Evolutionary conservation across 1,140 invertebrate species (phyloP).

Genomic region (Drosophila murphyi): DNA sequence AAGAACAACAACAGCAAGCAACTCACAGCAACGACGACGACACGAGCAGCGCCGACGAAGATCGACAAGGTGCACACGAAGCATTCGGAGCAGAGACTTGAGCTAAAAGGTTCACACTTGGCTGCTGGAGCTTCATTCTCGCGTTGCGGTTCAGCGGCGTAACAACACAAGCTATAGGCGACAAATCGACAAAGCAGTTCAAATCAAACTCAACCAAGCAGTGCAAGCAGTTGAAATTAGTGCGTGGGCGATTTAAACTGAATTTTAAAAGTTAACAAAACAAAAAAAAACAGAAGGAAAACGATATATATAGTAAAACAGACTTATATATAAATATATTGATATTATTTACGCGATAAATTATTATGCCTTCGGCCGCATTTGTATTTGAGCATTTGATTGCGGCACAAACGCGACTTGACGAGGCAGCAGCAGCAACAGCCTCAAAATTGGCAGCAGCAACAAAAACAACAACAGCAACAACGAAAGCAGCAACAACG

Average conservation of each 20-base stretch:
- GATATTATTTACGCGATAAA: slow-evolving; percentile 19
- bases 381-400: slow-evolving; percentile 81
- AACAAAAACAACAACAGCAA: slow-evolving; percentile 16
- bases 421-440: slow-evolving; percentile 50
- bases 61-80: slow-evolving; percentile 17
- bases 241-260: slow-evolving; percentile 37
- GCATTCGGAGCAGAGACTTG: slow-evolving; percentile 27
- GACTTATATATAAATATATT: not conserved
- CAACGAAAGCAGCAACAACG: slow-evolving; percentile 15
- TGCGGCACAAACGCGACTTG: slow-evolving; percentile 73
- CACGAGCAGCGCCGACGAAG: slow-evolving; percentile 7
- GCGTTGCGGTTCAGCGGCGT: slow-evolving; percentile 72
- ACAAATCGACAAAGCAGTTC: not conserved
- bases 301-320: too few species aligned
- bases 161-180: slow-evolving; percentile 23
- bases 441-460: slow-evolving; percentile 13
- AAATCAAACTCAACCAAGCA: slow-evolving; percentile 10
- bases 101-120: slow-evolving; percentile 70
- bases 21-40: slow-evolving; percentile 1
- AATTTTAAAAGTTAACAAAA: slow-evolving; percentile 1
- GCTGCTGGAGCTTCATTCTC: slow-evolving; percentile 74
- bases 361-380: slow-evolving; percentile 74
- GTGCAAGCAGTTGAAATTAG: slow-evolving; percentile 21
- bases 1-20: slow-evolving; percentile 12
- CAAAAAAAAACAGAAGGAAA: slow-evolving; percentile 6